Evolutionary conservation across 2,797 vertebrate species (phyloP), one percentile per base, ranked within the genome.

Genomic region (Malacoraja senta): DNA sequence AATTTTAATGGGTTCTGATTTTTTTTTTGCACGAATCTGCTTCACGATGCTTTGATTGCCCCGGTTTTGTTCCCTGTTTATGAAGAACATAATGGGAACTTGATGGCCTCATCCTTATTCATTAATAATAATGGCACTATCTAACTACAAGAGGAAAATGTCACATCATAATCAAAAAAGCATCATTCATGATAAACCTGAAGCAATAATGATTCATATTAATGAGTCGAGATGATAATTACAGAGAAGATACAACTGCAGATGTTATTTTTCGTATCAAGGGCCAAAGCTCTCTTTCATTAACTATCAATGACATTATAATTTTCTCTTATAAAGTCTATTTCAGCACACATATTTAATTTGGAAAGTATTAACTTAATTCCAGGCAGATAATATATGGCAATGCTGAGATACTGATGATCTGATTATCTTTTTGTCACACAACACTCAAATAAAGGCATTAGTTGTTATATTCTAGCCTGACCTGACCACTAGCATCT

Each of bases 121-220:
- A 92, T 92, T 92, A 92, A 92, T 92, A 92, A 92, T 74, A 92
- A 92, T 92, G 90, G 76, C 76, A 74, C 68, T 38, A 76, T 38
- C 71, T 92, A 92, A 92, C 71, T 76, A 92, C 72, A 76, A 74
- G 90, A 76, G 90, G 90, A 92, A 76, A 76, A 74, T 72, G 90
- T 92, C 90, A 74, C 72, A 53, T 92, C 58, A 74, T 21, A 44
- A 72, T 92, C 35, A n/a, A 88, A 88, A 76, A 71, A 74, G 7
- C 90, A 92, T 92, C 44, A 92, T 74, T 92, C 90, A 92, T 38
- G 53, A 72, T 76, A 92, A 58, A 74, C 44, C 44, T 76, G 65
- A 74, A 76, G 90, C 71, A 92, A 74, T 92, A 74, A 92, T 92
- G 90, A 92, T 92, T 35, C 65, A 91, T 92, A 38, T 92, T 92